These are phyloP conservation scores for Cyprinus carpio DNA, from an alignment of 2,113 vertebrate species.

Conservation along the genomic window DNA sequence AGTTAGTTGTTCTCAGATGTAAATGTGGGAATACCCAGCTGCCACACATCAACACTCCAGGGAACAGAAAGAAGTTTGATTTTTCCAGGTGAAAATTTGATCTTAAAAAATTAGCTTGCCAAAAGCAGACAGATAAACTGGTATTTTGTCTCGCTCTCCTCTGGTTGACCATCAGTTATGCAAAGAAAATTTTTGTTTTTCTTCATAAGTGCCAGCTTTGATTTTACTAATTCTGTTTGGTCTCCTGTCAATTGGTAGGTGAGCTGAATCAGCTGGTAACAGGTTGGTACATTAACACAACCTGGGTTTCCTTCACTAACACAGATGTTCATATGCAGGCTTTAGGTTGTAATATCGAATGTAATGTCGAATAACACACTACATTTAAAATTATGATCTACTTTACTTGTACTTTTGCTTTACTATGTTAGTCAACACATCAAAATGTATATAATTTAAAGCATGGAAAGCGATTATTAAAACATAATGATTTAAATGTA, in stretches of 20 bases:
- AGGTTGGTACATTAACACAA: neutral
- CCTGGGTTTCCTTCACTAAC: neutral
- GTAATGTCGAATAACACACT: neutral
- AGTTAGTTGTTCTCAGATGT: neutral
- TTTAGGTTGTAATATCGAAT: neutral
- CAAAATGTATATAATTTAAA: neutral
- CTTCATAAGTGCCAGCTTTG: neutral
- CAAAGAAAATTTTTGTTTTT: neutral
- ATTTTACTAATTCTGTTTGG: constrained; percentile 2
- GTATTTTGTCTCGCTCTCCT: neutral
- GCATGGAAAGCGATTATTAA: no score
- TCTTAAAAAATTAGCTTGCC: neutral
- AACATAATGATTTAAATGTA: no score
- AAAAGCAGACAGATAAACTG: neutral
- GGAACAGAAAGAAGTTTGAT: neutral
- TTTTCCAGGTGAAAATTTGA: constrained; percentile 12
- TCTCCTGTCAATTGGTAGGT: neutral
- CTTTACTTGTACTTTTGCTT: neutral
- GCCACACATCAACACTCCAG: neutral
- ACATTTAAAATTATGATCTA: neutral
- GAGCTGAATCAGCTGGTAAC: neutral
- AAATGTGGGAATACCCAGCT: neutral
- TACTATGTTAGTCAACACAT: neutral
- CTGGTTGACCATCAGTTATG: neutral
- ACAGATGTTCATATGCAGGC: neutral